These are phyloP conservation scores for Orchesellides sinensis DNA, from an alignment of 2,888 invertebrate species.

Conservation along the genomic window DNA sequence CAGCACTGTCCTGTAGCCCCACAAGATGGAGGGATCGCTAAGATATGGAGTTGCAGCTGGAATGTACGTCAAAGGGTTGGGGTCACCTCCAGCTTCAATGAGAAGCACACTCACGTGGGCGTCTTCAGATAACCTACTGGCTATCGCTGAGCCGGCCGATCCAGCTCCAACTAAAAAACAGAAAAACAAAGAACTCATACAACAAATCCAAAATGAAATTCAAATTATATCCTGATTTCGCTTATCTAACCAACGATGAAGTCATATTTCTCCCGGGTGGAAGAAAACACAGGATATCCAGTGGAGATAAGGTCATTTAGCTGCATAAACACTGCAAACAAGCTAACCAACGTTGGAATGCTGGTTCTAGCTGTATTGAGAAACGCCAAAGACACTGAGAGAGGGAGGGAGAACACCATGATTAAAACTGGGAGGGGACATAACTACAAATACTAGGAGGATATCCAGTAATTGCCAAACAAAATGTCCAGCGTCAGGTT, in stretches of 20 bases:
- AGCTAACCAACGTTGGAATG: neutral
- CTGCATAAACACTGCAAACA: neutral
- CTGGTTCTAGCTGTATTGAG: too few species aligned
- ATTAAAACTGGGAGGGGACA: too few species aligned
- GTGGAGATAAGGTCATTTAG: neutral
- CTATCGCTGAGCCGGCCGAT: slow-evolving; percentile 5
- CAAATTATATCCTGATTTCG: neutral
- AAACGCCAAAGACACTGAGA: too few species aligned
- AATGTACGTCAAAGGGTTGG: slow-evolving; percentile 36
- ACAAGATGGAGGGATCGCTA: neutral
- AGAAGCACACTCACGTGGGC: slow-evolving; percentile 24
- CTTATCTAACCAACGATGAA: slow-evolving; percentile 8
- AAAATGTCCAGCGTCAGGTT: too few species aligned
- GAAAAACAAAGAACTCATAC: neutral
- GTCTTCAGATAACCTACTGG: slow-evolving; percentile 6
- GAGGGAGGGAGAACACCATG: too few species aligned
- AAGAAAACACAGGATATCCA: neutral
- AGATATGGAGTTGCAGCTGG: neutral
- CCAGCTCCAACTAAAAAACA: slow-evolving; percentile 6
- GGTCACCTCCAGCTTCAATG: slow-evolving; percentile 58
- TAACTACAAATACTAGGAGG: too few species aligned
- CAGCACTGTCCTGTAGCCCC: neutral
- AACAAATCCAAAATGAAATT: neutral
- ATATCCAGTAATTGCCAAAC: too few species aligned
- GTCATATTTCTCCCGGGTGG: neutral